A percentile compares a stretch with the other conserved stretches of the same genome.
Evolutionary conservation across 2,113 vertebrate genomes (phyloP).

Genomic region (Galbula dea): DNA sequence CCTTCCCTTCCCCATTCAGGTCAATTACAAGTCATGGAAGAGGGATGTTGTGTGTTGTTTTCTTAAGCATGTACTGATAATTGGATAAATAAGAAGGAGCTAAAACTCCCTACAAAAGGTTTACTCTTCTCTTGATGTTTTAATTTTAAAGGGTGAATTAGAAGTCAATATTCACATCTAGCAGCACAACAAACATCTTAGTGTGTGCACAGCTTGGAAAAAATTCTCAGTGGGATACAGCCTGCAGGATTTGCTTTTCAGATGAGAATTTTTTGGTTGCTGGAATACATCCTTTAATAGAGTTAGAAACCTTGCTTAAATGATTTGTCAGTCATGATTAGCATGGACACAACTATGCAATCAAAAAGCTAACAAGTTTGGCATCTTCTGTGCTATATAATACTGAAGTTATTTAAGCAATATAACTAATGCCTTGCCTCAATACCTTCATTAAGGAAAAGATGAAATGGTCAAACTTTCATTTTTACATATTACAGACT

Average conservation of each 20-base stretch:
- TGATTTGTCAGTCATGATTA: conserved; percentile 64
- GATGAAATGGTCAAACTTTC: neutral
- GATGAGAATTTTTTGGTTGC: conserved; percentile 4
- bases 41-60: neutral
- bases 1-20: neutral
- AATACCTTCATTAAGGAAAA: conserved; percentile 10
- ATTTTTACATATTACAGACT: neutral
- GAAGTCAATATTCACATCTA: conserved; percentile 34
- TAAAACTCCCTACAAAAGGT: neutral
- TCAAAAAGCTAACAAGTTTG: conserved; percentile 45
- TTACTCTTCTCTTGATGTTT: neutral
- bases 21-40: neutral
- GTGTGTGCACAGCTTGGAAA: neutral
- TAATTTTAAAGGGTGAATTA: conserved; percentile 29
- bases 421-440: neutral
- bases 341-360: conserved; percentile 18
- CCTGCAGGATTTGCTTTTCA: conserved; percentile 1
- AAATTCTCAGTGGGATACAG: neutral
- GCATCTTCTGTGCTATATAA: neutral
- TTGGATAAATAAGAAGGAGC: conserved; percentile 3
- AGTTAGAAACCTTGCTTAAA: conserved; percentile 39
- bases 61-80: neutral
- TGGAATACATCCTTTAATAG: conserved; percentile 41
- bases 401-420: neutral
- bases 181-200: neutral